These are phyloP conservation scores for Hermetia illucens DNA, from an alignment of 1,140 invertebrate species.

Conservation along the genomic window DNA sequence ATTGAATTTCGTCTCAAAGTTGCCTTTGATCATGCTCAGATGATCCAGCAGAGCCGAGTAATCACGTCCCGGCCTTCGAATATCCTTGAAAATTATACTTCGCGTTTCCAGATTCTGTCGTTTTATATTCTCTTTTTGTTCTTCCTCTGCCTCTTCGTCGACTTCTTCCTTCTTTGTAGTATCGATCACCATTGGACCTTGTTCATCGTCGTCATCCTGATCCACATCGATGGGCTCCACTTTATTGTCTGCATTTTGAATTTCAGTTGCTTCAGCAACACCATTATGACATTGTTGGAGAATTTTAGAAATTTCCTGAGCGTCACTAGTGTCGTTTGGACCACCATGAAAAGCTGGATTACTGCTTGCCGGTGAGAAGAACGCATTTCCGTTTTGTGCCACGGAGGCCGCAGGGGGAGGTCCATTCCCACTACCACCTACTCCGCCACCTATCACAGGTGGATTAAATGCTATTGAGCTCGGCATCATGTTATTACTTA, in stretches of 20 bases:
- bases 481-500: conserved; percentile 14
- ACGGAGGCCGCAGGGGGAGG: not conserved
- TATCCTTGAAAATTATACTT: conserved; percentile 39
- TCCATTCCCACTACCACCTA: not conserved
- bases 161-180: not conserved
- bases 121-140: conserved; percentile 30
- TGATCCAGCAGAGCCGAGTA: conserved; percentile 54
- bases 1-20: conserved; percentile 46
- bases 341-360: not conserved
- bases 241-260: conserved; percentile 9
- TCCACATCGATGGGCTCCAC: conserved; percentile 6
- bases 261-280: not conserved
- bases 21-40: conserved; percentile 56
- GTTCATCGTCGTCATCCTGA: conserved; percentile 3
- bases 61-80: conserved; percentile 39
- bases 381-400: not conserved
- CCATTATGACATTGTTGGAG: conserved; percentile 23
- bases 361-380: not conserved
- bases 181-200: conserved; percentile 11
- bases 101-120: conserved; percentile 32
- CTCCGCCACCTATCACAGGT: conserved; percentile 6
- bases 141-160: conserved; percentile 16
- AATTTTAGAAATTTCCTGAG: conserved; percentile 28
- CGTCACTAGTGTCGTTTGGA: conserved; percentile 29
- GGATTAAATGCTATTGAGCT: conserved; percentile 4